Evolutionary conservation across 2,888 invertebrate species (phyloP), one percentile per base, ranked within the genome.

Genomic region (Amblyteles armatorius): DNA sequence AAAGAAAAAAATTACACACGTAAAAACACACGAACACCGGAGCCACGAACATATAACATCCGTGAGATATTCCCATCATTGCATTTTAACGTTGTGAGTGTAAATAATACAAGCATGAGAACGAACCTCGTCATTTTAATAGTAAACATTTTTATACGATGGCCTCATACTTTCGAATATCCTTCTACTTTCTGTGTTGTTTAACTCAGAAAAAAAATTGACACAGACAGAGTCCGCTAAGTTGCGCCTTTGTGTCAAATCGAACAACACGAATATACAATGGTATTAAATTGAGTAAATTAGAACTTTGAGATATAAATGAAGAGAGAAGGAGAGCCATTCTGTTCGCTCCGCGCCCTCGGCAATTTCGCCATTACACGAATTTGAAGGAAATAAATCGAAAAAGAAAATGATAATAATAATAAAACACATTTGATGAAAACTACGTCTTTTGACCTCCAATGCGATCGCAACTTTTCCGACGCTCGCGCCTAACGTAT

Each of bases 81-180:
- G 88, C 91, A 91, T 91, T 91, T 91, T 91, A 90, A 89, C 63
- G 65, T 77, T 91, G 90, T 88, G 88, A 89, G 85, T 92, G 93
- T 92, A 92, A 90, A 92, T 92, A 92, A 63, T 33, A 33, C 63
- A 82, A 89, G 89, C 90, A 90, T 89, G 88, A 88, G 87, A 87
- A 84, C 88, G 89, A 57, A 76, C 50, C 55, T 77, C 40, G 81
- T 65, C 89, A 88, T 91, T 91, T 91, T 90, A 91, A 78, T 77
- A 79, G 79, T 76, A 36, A 83, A 73, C 29, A 67, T 88, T 88
- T 88, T 88, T 87, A 88, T 88, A 88, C 88, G 86, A 85, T 85
- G 87, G 87, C 88, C 80, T 87, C 88, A 82, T 85, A 85, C 81
- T 87, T 88, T 88, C 84, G 81, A 87, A 83, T 79, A 86, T 87